Conservation (phyloP, 1,140 invertebrate species). For the Dinoponera quadriceps region DNA sequence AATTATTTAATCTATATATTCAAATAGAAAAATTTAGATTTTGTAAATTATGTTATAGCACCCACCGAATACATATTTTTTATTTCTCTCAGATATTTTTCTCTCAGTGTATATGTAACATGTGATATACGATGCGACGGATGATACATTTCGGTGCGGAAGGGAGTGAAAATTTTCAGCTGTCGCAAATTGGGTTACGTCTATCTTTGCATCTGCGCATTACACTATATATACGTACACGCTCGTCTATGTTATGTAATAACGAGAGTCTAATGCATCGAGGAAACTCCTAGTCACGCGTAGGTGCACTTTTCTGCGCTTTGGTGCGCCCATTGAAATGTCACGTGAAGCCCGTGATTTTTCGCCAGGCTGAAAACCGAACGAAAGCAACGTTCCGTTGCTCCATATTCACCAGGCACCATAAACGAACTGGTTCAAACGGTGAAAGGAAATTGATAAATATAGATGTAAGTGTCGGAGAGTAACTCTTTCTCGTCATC, state of each 20-base stretch:
- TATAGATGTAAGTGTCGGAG: background rate
- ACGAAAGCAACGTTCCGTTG: conserved; percentile 48
- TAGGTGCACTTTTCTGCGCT: conserved; percentile 56
- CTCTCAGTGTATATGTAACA: too few relatives aligned
- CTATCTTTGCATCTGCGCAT: background rate
- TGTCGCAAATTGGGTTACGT: too few relatives aligned
- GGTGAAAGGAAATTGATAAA: conserved; percentile 69
- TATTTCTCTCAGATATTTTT: too few relatives aligned
- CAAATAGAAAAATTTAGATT: too few relatives aligned
- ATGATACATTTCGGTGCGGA: too few relatives aligned
- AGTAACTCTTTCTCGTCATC: background rate
- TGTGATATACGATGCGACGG: too few relatives aligned
- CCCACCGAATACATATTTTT: too few relatives aligned
- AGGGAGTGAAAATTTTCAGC: too few relatives aligned
- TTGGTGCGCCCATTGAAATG: conserved; percentile 66
- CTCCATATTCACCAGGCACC: conserved; percentile 38
- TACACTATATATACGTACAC: too few relatives aligned
- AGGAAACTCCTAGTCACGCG: conserved; percentile 60
- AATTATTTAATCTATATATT: too few relatives aligned
- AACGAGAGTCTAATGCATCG: conserved; percentile 53
- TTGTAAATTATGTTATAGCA: too few relatives aligned
- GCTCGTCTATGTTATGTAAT: conserved; percentile 15
- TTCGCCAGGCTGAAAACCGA: conserved; percentile 35
- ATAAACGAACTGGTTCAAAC: conserved; percentile 52
- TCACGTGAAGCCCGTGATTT: conserved; percentile 51